phyloP scores from a whole-genome alignment of 1,140 invertebrate genomes.

The Orchesella cincta region DNA sequence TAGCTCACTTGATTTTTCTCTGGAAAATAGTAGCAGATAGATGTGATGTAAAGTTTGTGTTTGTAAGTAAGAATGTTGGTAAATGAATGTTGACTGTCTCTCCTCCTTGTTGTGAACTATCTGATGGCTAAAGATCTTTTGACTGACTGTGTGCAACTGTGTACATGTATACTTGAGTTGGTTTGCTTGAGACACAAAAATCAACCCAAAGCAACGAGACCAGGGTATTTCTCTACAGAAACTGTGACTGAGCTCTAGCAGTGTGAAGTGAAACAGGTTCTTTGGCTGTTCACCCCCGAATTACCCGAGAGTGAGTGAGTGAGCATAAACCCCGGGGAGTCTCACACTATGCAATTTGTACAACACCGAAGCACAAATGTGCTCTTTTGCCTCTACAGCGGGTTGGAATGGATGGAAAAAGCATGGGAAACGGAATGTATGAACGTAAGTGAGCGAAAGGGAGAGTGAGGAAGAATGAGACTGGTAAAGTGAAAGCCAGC shows the following conservation, averaged over 20 bases:
- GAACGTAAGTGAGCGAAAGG: no score
- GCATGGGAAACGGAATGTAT: no score
- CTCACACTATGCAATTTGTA: conserved; percentile 44
- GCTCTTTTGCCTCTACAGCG: no score
- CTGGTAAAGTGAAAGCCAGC: no score
- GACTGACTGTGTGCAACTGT: not conserved
- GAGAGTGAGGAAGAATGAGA: no score
- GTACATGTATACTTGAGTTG: not conserved
- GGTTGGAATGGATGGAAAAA: no score
- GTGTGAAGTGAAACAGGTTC: conserved; percentile 16
- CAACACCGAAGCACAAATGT: conserved; percentile 41
- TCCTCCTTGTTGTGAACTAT: not conserved
- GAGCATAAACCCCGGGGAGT: conserved; percentile 44
- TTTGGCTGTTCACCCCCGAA: conserved; percentile 45
- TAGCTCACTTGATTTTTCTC: no score
- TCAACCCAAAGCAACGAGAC: not conserved
- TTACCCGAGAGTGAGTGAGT: conserved; percentile 39
- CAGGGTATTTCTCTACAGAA: not conserved
- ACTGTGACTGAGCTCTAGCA: conserved; percentile 17
- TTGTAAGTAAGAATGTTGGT: no score
- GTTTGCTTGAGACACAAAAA: not conserved
- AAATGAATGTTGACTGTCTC: no score
- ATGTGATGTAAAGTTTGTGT: no score
- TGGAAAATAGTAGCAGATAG: no score
- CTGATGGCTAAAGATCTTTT: not conserved